Evolutionary conservation across 2,888 invertebrate species (phyloP), one percentile per base, ranked within the genome.

Genomic region (Zele albiditarsus): DNA sequence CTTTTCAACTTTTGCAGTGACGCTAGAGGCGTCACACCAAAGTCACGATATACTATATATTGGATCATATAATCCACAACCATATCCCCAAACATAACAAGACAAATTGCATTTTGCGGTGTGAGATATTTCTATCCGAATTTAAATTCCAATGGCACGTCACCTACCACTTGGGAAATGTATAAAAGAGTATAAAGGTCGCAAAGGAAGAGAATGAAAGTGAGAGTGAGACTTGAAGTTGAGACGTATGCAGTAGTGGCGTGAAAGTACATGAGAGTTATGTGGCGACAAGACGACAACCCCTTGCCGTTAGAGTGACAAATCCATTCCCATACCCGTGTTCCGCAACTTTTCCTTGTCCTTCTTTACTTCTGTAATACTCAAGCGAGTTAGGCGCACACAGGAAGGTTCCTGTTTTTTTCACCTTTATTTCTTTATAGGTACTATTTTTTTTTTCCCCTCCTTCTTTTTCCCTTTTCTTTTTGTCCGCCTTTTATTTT

Each of bases 201-300:
- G 46, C 73, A 67, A 53, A 33, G 58, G 68, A 42, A 77, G 63
- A 58, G 73, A 63, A 69, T 20, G 53, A 73, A 72, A 72, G 66
- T 67, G 49, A 53, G 71, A 14, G 53, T 16, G 46, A 12, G 66
- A 66, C 25, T 46, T 38, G 25, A 66, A 66, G 66, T 66, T 66
- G 66, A 66, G 42, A 66, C 46, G 46, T 20, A 46, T 25, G 23
- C 46, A 46, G 42, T 23, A 42, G 25, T 66, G 25, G 23, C 25
- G 63, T 28, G 14, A 69, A 69, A 31, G 57, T 57, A 49, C 27
- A 42, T 25, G 53, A 83, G 85, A 86, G 82, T 85, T 86, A 84
- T 85, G 85, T 83, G 83, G 82, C 84, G 84, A 85, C 83, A 81
- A 83, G 81, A 80, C 82, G 83, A 83, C 85, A 85, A 84, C 83